Evolutionary conservation across 2,888 invertebrate genomes (phyloP), one percentile per base, ranked within the genome.

Genomic region (Cosmorhoe ocellata): DNA sequence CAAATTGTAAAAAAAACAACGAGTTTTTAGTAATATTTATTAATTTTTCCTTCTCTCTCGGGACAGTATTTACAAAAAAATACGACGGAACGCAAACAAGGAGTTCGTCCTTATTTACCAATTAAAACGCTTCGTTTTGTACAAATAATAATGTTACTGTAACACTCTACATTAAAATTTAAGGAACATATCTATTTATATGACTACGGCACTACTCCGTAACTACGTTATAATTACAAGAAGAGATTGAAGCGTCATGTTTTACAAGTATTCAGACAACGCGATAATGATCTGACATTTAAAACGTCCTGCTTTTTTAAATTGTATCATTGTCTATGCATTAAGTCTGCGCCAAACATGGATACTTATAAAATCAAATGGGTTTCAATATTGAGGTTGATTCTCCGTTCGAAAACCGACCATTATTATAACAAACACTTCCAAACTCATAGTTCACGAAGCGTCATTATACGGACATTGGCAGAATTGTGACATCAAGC

Each of bases 21-120:
- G 7, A 10, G 41, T 67, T 71, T 76, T 78, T 79, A 67, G 69
- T 81, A 81, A 78, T 81, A 70, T 89, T 89, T 84, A 87, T 84
- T 87, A 79, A 76, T 81, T 84, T 74, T 76, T 79, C 79, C 63
- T 45, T 74, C 71, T 77, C 71, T 75, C 72, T 75, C 77, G 61
- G 76, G 81, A 84, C 78, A 81, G 75, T 89, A 89, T 90, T 80
- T 89, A 90, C 89, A 90, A 84, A 84, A 80, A 81, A 79, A 76
- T 81, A 71, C 67, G 66, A 61, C 51, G 58, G 46, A 39, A 67
- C 32, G 53, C 57, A 56, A 66, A 56, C 56, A 56, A 58, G 59
- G 59, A 56, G 57, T 52, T 58, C 52, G 46, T 44, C 50, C 31
- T 39, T 39, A 47, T 45, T 40, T 10, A 24, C 10, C 31, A 48